Percentiles rank a stretch among this genome's conserved stretches.
These are phyloP conservation scores for Pholis gunnellus DNA, from an alignment of 2,113 vertebrate genomes.

Conservation along the genomic window DNA sequence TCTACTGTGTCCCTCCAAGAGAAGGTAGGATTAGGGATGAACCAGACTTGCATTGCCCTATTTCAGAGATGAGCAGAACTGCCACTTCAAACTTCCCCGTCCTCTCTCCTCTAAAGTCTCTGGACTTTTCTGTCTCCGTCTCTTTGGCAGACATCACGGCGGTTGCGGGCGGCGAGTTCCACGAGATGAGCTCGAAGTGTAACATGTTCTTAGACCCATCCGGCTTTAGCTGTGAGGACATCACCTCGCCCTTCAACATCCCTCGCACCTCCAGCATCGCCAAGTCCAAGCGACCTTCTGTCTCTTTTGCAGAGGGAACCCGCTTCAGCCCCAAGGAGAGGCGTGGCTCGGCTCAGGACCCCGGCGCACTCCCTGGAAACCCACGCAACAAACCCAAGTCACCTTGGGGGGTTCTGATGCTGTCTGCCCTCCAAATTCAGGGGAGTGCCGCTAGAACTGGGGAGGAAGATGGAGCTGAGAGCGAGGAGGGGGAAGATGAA, in stretches of 20 bases:
- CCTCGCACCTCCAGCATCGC: slow-evolving; percentile 97
- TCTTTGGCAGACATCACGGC: slow-evolving; percentile 74
- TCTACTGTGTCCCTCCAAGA: slow-evolving; percentile 90
- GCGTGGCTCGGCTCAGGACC: slow-evolving; percentile 82
- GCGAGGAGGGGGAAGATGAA: slow-evolving; percentile 57
- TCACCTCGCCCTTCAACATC: slow-evolving; percentile 89
- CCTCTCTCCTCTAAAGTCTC: background rate
- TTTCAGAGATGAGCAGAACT: background rate
- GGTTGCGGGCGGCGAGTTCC: slow-evolving; percentile 82
- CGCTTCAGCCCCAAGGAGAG: slow-evolving; percentile 88
- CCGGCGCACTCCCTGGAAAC: slow-evolving; percentile 60
- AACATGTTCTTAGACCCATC: slow-evolving; percentile 85
- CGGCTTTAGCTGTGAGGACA: slow-evolving; percentile 86
- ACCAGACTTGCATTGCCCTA: background rate
- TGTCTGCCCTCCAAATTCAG: slow-evolving; percentile 75
- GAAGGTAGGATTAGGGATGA: slow-evolving; percentile 85
- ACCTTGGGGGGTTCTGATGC: slow-evolving; percentile 81
- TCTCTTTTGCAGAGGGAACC: slow-evolving; percentile 97
- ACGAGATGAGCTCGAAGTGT: slow-evolving; percentile 82
- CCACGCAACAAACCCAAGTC: slow-evolving; percentile 85
- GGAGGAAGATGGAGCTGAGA: slow-evolving; percentile 59
- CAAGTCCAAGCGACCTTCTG: slow-evolving; percentile 93
- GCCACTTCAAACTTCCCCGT: background rate
- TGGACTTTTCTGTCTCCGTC: slow-evolving; percentile 16
- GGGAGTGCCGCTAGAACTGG: slow-evolving; percentile 58